Base-by-base conservation (phyloP, 2,797 vertebrate genomes). In the Sebastiscus tertius region DNA sequence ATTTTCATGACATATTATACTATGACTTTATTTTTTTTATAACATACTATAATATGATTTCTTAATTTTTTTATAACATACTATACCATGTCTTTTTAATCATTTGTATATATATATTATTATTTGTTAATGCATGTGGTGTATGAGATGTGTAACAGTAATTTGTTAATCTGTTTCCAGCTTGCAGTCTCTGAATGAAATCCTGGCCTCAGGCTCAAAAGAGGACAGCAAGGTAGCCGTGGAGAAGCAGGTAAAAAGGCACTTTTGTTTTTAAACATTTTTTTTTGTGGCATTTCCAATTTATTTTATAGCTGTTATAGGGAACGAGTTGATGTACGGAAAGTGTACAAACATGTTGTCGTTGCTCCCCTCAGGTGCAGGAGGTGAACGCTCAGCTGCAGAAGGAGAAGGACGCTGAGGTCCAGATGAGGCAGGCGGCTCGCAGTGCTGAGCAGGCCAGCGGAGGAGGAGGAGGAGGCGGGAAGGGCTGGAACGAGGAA, bases 171-270 rank as follows among this genome's bases (percentile, higher is more conserved):
- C 7, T 78, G 72, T 85, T 91, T 93, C 82, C 91, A 99, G 98
- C 91, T 95, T 99, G 87, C 98, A 99, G 95, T 96, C 96, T 68
- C 95, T 99, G 89, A 99, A 99, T 91, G 98, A 99, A 92, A 86
- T 93, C 86, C 94, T 99, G 92, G 95, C 95, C 46, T 96, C 96
- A 0, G 96, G 95, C 60, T 96, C 97, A 77, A 98, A 95, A 94
- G 97, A 98, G 83, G 97, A 96, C 80, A 96, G 96, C 87, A 99
- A 97, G 92, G 93, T 91, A 59, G 97, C 97, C 4, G 95, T 99
- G 89, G 98, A 98, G 89, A 98, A 97, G 91, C 97, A 98, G 97
- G 98, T 99, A 95, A 94, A 66, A 33, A 36, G 0, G 7, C 14
- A 5, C 5, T 7, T 59, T 29, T n/a, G 20, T 39, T 39, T 39